Evolutionary conservation across 1,140 invertebrate genomes (phyloP), one percentile per base, ranked within the genome.

Genomic region (Triops cancriformis): DNA sequence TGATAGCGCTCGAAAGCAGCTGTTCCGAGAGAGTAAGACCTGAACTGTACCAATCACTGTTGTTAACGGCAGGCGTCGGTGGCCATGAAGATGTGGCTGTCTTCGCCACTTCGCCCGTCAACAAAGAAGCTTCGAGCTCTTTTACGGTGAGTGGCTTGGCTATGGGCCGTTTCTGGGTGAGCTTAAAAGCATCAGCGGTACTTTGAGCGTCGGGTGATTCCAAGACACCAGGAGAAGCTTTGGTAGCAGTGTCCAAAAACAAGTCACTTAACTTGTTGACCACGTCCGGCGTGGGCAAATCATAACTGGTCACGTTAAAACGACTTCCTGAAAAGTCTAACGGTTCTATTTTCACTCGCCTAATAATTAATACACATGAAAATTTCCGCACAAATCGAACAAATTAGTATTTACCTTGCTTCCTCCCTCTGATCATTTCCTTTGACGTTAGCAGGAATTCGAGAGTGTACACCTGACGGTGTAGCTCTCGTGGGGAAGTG

Each of bases 131-230:
- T 73, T 79, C 78, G 75, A 79, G 43, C 72, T 79, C 73, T 73
- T 77, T 64, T 10, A 79, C 72, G n/a, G 78, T 79, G n/a, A 79
- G 45, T 27, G 75, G 75, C 42, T 79, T 79, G 28, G 77, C 73
- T 18, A 78, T 78, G 41, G 77, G 64, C 9, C 77, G 73, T 64
- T 64, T 64, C 6, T 64, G 51, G 18, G 23, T 6, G 4, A 64
- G 51, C 18, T 64, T 64, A n/a, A 64, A 23, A 7, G 51, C 51
- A 64, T 64, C 51, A 64, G 51, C 51, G 23, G 4, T 23, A 64
- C n/a, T 64, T 23, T 64, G 51, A 4, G 23, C 14, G 23, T 23
- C n/a, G 18, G 51, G 14, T 14, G 51, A 64, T 18, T 64, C 18
- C 14, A 23, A 0, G 14, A 64, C 14, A 18, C 14, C 14, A 23